A percentile compares a stretch with the other conserved stretches of the same genome.
Conservation (phyloP, 1,140 invertebrate genomes). For the Musca domestica region DNA sequence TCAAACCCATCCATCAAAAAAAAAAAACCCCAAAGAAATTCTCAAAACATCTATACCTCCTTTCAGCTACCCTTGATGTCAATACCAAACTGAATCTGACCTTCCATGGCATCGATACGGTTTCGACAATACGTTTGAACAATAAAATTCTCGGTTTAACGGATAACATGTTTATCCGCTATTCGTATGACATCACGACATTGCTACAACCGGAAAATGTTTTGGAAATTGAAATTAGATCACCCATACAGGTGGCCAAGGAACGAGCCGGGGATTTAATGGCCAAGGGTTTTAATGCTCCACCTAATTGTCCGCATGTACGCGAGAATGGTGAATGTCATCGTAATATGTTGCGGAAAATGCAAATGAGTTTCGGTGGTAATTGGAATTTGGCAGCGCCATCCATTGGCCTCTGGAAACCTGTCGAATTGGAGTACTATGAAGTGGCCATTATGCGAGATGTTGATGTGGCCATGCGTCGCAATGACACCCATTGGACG, state of each 20-base stretch:
- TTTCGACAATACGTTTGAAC: constrained; percentile 76
- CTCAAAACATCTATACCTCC: constrained; percentile 5
- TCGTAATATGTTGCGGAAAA: constrained; percentile 90
- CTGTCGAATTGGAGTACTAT: constrained; percentile 58
- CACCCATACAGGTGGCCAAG: constrained; percentile 69
- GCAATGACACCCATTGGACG: constrained; percentile 52
- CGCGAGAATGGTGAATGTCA: constrained; percentile 91
- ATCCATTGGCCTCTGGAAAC: constrained; percentile 82
- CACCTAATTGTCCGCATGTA: constrained; percentile 73
- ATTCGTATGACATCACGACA: constrained; percentile 70
- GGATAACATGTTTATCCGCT: constrained; percentile 88
- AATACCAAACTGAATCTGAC: constrained; percentile 57
- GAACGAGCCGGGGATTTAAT: constrained; percentile 59
- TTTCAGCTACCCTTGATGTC: no score
- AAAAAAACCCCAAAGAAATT: neutral
- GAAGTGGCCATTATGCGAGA: constrained; percentile 58
- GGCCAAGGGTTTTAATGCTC: constrained; percentile 63
- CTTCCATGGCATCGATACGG: constrained; percentile 85
- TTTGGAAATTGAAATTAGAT: constrained; percentile 69
- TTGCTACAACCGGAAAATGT: constrained; percentile 58
- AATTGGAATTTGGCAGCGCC: constrained; percentile 97
- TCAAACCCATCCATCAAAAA: no score
- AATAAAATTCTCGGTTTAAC: constrained; percentile 63
- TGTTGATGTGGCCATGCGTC: constrained; percentile 54
- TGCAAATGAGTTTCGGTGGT: constrained; percentile 95